Evolutionary conservation across 2,113 vertebrate species (phyloP).

Genomic region (Neotoma lepida): DNA sequence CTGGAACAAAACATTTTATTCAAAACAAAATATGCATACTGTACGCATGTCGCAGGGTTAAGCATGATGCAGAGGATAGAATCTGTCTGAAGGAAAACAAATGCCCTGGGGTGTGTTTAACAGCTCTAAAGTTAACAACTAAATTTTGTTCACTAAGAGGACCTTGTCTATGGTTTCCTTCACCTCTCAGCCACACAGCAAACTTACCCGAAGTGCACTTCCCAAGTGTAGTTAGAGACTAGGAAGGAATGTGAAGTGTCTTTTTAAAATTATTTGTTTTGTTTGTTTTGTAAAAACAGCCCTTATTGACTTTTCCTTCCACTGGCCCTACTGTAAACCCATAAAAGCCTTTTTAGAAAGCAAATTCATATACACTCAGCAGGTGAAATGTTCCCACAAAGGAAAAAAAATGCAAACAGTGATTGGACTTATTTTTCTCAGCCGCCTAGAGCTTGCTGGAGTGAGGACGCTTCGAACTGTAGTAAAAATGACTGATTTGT

Average conservation of each 20-base stretch:
- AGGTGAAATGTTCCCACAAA: conserved; percentile 85
- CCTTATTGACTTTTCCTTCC: conserved; percentile 91
- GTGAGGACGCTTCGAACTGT: conserved; percentile 83
- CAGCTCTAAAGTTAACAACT: conserved; percentile 86
- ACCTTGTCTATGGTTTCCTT: conserved; percentile 86
- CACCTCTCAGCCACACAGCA: conserved; percentile 86
- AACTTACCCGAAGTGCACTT: conserved; percentile 88
- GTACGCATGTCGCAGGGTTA: conserved; percentile 76
- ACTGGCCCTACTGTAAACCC: conserved; percentile 89
- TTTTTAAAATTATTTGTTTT: conserved; percentile 80
- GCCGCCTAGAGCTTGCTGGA: conserved; percentile 75
- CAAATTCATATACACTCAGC: conserved; percentile 87
- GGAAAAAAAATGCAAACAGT: conserved; percentile 80
- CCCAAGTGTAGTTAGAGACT: conserved; percentile 87
- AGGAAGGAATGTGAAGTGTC: conserved; percentile 89
- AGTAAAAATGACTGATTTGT: conserved; percentile 82
- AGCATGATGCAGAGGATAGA: conserved; percentile 84
- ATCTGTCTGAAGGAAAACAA: conserved; percentile 81
- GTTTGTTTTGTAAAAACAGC: conserved; percentile 88
- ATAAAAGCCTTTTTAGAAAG: conserved; percentile 89
- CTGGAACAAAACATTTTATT: conserved; percentile 87
- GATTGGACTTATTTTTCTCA: conserved; percentile 77
- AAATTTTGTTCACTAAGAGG: conserved; percentile 88
- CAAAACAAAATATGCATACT: conserved; percentile 85
- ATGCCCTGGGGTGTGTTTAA: conserved; percentile 85